Evolutionary conservation across 2,797 vertebrate genomes (phyloP), one percentile per base, ranked within the genome.

Genomic region (Sebastes reedi): DNA sequence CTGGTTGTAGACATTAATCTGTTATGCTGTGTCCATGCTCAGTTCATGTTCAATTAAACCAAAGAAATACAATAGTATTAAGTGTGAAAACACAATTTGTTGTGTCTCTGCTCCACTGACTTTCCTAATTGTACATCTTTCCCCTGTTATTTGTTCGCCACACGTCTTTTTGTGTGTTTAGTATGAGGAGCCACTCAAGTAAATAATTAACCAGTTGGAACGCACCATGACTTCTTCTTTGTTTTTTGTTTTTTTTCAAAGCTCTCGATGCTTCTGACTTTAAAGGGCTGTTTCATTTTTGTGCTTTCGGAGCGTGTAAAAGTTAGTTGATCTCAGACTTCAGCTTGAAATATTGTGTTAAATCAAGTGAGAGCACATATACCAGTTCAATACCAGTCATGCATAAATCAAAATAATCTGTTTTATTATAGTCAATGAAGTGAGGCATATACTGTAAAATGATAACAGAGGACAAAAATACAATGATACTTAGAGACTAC

Each of bases 41-140:
- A 72, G 76, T 80, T 86, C 89, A 86, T 92, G 91, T 92, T 93
- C 92, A 93, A 91, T 93, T 91, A 90, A 88, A 87, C 56, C 46
- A 55, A 76, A 55, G 36, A 88, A 93, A 90, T 74, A 85, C 81
- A 86, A 92, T 70, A 80, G 70, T 80, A 83, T 87, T 83, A 85
- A 84, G 27, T 82, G 79, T 82, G 84, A 82, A 92, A 93, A 90
- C 83, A 91, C 86, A 92, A 91, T 94, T 92, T 94, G 88, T 89
- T 88, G 83, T 86, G 83, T 79, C 62, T 75, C 66, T 89, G 92
- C 94, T 90, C 79, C 65, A 80, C 74, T 85, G 88, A 69, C 5
- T 89, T 88, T 89, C 79, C 80, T 94, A 94, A 94, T 93, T 92
- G 91, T 91, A 88, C 85, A 90, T 89, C 64, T 84, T 88, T 85